Base-by-base conservation (phyloP, 2,797 vertebrate species). In the Paedocypris micromegethes region DNA sequence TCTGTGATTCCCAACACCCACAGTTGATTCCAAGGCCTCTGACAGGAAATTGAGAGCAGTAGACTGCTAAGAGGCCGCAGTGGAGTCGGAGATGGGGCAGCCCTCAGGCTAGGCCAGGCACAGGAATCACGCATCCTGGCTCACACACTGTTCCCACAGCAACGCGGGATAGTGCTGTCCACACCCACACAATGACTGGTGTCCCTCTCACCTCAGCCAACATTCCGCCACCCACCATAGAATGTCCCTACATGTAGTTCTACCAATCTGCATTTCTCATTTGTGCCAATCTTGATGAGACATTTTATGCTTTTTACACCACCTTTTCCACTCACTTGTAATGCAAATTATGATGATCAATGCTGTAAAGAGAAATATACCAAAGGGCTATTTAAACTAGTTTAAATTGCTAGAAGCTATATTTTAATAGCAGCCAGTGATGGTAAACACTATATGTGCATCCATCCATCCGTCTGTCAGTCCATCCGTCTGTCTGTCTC, bases 151-250 rank as follows among this genome's bases (percentile, higher is more conserved):
- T 78, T 71, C 64, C 77, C 66, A 66, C 46, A 57, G 58, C 74
- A 71, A 71, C 52, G 38, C 65, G 62, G 73, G 67, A 68, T 40
- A 51, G 68, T 58, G 68, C 70, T 71, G 44, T 66, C 37, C 48
- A 45, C 48, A 58, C 67, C 72, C 73, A 79, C 70, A 38, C 75
- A 43, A 66, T 71, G 41, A 8, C 60, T 68, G 73, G 70, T 64
- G 59, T 62, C 68, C 60, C 71, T 39, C 59, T 46, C 41, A 41
- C 42, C 43, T 52, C 50, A 9, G 67, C 78, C 75, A 79, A 72
- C 53, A 39, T 44, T 45, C 40, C 5, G 49, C 49, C 58, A 44
- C 78, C 78, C 58, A 42, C 63, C 42, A 58, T 6, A 64, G 65
- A 66, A 38, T 56, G 45, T 60, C 53, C 59, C 64, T 23, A 23